Evolutionary conservation across 2,888 invertebrate genomes (phyloP).

Genomic region (Eupithecia inturbata): DNA sequence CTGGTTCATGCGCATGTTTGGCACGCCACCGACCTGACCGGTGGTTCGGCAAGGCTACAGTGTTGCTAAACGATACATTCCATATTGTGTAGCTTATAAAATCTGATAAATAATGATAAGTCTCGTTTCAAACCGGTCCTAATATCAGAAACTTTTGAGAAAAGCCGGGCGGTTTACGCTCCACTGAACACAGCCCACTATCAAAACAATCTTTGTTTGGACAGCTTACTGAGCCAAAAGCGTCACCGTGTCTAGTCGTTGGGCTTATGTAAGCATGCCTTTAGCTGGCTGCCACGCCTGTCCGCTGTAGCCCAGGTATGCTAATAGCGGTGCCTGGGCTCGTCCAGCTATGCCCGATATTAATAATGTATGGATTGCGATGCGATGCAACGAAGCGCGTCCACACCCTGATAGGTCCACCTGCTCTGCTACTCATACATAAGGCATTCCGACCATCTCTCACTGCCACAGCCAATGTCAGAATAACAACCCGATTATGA

Average conservation of each 20-base stretch:
- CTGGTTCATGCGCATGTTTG: slow-evolving; percentile 46
- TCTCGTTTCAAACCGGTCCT: not conserved
- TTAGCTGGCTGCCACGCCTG: slow-evolving; percentile 16
- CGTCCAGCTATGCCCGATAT: slow-evolving; percentile 49
- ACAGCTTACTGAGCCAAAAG: slow-evolving; percentile 10
- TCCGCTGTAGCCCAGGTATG: slow-evolving; percentile 45
- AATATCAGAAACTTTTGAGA: not conserved
- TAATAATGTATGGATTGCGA: slow-evolving; percentile 60
- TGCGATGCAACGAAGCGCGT: slow-evolving; percentile 46
- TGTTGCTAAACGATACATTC: slow-evolving; percentile 4
- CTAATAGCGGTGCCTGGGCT: slow-evolving; percentile 45
- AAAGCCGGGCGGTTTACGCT: slow-evolving; percentile 1
- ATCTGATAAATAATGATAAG: not conserved
- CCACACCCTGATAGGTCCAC: slow-evolving; percentile 38
- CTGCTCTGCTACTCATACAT: slow-evolving; percentile 37
- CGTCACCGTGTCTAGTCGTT: slow-evolving; percentile 12
- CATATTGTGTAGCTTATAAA: not conserved
- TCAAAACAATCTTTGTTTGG: slow-evolving; percentile 12
- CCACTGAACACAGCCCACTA: not conserved
- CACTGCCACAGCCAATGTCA: slow-evolving; percentile 23
- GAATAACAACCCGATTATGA: slow-evolving; percentile 18
- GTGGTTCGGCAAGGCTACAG: slow-evolving; percentile 29
- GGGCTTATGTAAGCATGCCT: slow-evolving; percentile 15
- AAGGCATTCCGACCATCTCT: slow-evolving; percentile 34
- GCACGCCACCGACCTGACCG: slow-evolving; percentile 46